Evolutionary conservation across 2,113 vertebrate genomes (phyloP).

Genomic region (Rattus norvegicus): DNA sequence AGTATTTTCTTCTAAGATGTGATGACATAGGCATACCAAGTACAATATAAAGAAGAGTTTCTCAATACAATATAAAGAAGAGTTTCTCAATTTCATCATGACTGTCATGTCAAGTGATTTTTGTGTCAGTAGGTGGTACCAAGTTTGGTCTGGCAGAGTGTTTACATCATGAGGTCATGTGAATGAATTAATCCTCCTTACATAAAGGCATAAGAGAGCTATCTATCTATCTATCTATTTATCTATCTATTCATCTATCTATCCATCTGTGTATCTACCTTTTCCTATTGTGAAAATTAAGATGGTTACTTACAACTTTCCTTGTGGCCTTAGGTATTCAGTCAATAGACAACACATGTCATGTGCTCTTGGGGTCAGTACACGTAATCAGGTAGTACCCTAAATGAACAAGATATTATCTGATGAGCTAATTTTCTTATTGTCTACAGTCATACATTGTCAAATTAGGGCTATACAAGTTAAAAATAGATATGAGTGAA

Average conservation of each 20-base stretch:
- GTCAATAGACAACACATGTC: background rate
- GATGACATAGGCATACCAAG: background rate
- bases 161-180: background rate
- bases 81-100: background rate
- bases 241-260: no score
- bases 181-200: background rate
- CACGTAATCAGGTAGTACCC: background rate
- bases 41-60: slow-evolving; percentile 14
- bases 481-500: background rate
- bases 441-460: background rate
- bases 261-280: background rate
- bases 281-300: background rate
- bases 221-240: background rate
- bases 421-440: background rate
- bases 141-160: background rate
- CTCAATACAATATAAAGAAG: slow-evolving; percentile 28
- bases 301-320: background rate
- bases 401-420: background rate
- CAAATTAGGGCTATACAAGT: background rate
- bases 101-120: background rate
- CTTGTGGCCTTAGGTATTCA: background rate
- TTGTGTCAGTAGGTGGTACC: background rate
- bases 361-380: background rate
- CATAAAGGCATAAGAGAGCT: background rate
- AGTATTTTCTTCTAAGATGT: slow-evolving; percentile 19